These are phyloP conservation scores for Corythoichthys intestinalis DNA, from an alignment of 2,113 vertebrate genomes.

Conservation along the genomic window DNA sequence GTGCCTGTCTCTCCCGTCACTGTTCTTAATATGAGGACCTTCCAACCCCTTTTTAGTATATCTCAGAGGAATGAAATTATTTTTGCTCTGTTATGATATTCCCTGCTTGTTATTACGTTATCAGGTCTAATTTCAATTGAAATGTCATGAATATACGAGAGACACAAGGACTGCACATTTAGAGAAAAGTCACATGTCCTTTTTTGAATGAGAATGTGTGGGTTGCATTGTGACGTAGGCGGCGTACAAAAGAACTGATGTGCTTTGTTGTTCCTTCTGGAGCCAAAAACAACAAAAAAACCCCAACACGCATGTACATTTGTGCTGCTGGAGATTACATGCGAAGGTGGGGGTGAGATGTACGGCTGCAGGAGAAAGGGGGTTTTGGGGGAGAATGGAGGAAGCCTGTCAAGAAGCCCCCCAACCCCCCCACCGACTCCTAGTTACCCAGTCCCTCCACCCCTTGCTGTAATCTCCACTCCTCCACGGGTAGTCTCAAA, in stretches of 20 bases:
- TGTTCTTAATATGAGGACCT: constrained; percentile 44
- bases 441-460: constrained; percentile 60
- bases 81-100: constrained; percentile 62
- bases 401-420: constrained; percentile 60
- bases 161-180: constrained; percentile 37
- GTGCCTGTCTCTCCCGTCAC: constrained; percentile 29
- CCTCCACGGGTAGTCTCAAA: constrained; percentile 76
- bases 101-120: constrained; percentile 65
- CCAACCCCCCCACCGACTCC: constrained; percentile 31
- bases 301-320: constrained; percentile 47
- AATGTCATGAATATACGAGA: constrained; percentile 67
- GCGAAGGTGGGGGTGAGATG: constrained; percentile 47
- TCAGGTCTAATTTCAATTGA: constrained; percentile 71
- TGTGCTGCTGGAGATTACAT: constrained; percentile 60
- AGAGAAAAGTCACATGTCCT: constrained; percentile 44
- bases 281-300: constrained; percentile 21
- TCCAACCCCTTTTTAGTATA: constrained; percentile 51
- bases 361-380: constrained; percentile 36
- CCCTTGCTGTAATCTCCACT: constrained; percentile 71
- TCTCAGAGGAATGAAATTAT: constrained; percentile 60
- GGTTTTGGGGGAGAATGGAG: constrained; percentile 3
- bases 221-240: constrained; percentile 43
- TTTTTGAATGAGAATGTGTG: constrained; percentile 5
- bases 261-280: constrained; percentile 55
- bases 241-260: constrained; percentile 44